Evolutionary conservation across 2,113 vertebrate genomes (phyloP).

Genomic region (Plecturocebus donacophilus): DNA sequence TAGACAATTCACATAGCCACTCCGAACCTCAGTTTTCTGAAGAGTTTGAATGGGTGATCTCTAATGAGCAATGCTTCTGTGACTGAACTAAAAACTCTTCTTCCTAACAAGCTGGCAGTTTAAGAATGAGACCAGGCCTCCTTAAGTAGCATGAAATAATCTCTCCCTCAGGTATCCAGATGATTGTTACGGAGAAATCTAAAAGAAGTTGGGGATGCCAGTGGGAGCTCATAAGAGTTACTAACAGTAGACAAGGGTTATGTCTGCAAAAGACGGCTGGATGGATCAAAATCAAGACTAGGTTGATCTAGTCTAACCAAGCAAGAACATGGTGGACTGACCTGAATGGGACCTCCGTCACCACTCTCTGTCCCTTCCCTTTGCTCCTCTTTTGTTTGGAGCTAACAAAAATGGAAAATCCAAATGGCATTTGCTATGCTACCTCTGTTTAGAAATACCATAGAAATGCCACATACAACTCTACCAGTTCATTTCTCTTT

Average conservation of each 20-base stretch:
- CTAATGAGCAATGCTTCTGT: not conserved
- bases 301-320: not conserved
- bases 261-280: not conserved
- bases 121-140: not conserved
- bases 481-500: not conserved
- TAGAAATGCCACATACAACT: too few species aligned
- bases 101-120: not conserved
- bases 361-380: accelerated
- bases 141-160: not conserved
- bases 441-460: not conserved
- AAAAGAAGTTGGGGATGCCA: not conserved
- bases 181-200: not conserved
- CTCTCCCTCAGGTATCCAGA: not conserved
- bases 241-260: not conserved
- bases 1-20: not conserved
- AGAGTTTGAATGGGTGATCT: not conserved
- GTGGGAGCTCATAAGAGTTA: accelerated
- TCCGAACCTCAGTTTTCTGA: not conserved
- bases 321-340: too few species aligned
- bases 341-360: not conserved
- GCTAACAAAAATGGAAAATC: not conserved
- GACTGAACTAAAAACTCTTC: not conserved
- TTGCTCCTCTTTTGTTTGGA: not conserved
- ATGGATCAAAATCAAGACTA: not conserved
- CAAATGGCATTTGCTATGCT: not conserved